These are phyloP conservation scores for Galago senegalensis DNA, from an alignment of 2,797 vertebrate species.

Conservation along the genomic window DNA sequence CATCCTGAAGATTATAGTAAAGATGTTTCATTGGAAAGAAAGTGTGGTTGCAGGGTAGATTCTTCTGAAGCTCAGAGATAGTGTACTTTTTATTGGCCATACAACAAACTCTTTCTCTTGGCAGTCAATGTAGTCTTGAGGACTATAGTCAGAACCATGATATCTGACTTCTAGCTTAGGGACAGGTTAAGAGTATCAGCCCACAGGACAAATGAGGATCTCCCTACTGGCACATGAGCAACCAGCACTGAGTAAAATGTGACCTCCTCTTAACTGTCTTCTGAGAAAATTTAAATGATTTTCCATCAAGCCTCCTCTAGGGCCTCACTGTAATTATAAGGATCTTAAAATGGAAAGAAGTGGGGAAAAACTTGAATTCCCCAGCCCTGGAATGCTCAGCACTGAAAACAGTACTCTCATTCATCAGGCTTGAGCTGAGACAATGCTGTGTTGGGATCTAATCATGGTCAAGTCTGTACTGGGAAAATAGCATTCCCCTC, in stretches of 20 bases:
- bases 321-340: not conserved
- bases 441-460: not conserved
- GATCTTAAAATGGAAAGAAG: not conserved
- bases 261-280: slow-evolving; percentile 91
- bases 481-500: not conserved
- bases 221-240: slow-evolving; percentile 90
- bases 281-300: slow-evolving; percentile 92
- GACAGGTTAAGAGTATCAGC: slow-evolving; percentile 91
- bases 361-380: not conserved
- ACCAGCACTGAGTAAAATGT: slow-evolving; percentile 92
- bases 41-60: slow-evolving; percentile 92
- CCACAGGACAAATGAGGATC: slow-evolving; percentile 93
- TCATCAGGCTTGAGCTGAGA: not conserved
- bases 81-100: slow-evolving; percentile 93
- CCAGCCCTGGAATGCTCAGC: not conserved
- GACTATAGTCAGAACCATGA: slow-evolving; percentile 92
- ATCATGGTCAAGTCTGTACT: not conserved
- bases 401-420: not conserved
- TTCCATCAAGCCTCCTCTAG: slow-evolving; percentile 90
- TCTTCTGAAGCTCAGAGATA: slow-evolving; percentile 92
- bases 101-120: slow-evolving; percentile 91
- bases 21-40: slow-evolving; percentile 92
- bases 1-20: slow-evolving; percentile 91
- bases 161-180: slow-evolving; percentile 92
- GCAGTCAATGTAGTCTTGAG: slow-evolving; percentile 92